Percentiles rank a stretch among this genome's conserved stretches.
Conservation (phyloP, 1,140 invertebrate genomes). For the Leptinotarsa texana region DNA sequence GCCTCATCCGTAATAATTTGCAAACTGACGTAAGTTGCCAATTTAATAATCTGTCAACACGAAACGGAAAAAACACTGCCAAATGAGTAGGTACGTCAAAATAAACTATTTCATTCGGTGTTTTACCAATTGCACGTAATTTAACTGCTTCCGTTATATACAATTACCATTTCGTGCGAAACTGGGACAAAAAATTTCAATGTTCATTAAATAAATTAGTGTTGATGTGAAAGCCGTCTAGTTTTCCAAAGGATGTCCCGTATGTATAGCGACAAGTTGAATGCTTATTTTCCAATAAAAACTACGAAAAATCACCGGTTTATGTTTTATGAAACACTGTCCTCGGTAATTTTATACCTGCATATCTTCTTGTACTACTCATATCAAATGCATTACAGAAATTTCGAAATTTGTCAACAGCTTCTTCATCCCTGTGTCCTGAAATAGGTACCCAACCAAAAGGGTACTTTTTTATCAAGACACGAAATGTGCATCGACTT, state of each 20-base stretch:
- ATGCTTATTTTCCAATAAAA: too few species aligned
- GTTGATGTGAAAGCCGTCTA: constrained; percentile 3
- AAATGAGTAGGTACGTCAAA: neutral
- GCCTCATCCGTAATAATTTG: too few species aligned
- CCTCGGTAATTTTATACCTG: too few species aligned
- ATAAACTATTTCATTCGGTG: constrained; percentile 9
- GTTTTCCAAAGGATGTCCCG: neutral
- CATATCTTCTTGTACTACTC: too few species aligned
- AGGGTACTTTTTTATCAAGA: neutral
- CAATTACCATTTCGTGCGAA: constrained; percentile 19
- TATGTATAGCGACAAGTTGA: too few species aligned
- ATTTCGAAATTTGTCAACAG: too few species aligned
- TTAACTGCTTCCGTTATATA: constrained; percentile 10
- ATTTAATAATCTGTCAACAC: neutral
- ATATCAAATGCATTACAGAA: too few species aligned
- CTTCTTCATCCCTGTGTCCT: too few species aligned
- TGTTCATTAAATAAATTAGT: constrained; percentile 17
- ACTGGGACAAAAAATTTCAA: constrained; percentile 16
- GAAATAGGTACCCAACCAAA: too few species aligned
- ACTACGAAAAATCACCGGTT: too few species aligned
- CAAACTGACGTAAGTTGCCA: too few species aligned
- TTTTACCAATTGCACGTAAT: constrained; percentile 19
- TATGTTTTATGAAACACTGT: too few species aligned
- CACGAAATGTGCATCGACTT: neutral
- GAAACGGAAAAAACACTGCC: neutral